Evolutionary conservation across 2,113 vertebrate species (phyloP).

Genomic region (Azemiops feae): DNA sequence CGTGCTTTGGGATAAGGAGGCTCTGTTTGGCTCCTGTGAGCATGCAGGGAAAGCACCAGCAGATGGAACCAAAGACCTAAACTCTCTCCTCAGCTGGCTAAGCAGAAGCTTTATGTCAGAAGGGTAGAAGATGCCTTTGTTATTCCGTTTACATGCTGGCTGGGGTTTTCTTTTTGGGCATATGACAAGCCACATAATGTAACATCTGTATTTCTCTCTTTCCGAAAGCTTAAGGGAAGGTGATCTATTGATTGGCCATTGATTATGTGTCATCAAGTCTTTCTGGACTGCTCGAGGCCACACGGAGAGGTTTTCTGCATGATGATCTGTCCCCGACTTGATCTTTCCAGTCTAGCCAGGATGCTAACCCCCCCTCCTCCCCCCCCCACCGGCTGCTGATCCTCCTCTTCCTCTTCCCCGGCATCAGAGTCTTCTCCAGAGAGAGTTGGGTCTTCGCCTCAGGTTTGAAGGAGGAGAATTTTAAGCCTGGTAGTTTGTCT

Average conservation of each 20-base stretch:
- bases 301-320: background rate
- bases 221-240: background rate
- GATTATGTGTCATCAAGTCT: background rate
- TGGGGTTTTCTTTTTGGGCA: background rate
- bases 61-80: background rate
- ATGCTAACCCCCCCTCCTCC: rapidly evolving
- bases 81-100: background rate
- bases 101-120: background rate
- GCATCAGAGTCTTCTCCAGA: background rate
- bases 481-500: background rate
- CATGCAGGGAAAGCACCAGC: background rate
- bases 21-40: background rate
- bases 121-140: background rate
- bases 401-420: background rate
- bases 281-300: background rate
- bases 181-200: background rate
- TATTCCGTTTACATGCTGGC: background rate
- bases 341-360: background rate
- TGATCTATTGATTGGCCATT: background rate
- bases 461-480: background rate
- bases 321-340: background rate
- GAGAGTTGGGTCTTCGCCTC: background rate
- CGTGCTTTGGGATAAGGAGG: background rate
- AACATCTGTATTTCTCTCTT: background rate
- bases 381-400: background rate